phyloP scores from a whole-genome alignment of 2,113 vertebrate species.

The Eulacestoma nigropectus region DNA sequence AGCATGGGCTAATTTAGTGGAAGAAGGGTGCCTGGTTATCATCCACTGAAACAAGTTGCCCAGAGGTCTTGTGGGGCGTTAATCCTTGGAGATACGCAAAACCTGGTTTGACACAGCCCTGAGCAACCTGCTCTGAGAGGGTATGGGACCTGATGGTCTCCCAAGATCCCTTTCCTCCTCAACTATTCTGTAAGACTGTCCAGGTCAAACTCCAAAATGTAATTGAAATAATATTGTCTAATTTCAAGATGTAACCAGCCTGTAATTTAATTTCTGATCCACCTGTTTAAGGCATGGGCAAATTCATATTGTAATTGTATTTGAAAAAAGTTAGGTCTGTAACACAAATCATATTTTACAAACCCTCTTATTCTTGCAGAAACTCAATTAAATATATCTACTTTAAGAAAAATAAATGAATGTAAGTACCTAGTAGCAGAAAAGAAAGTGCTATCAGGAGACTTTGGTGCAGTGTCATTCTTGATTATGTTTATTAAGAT shows the following conservation, averaged over 20 bases:
- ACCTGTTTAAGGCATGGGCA: not conserved
- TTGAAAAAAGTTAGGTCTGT: not conserved
- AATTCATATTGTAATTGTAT: not conserved
- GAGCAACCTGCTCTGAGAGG: not conserved
- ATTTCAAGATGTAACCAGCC: not conserved
- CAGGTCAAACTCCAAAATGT: not conserved
- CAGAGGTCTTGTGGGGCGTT: not conserved
- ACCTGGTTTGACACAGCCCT: not conserved
- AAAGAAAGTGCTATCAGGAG: not conserved
- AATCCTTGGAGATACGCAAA: not conserved
- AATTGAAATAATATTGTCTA: not conserved
- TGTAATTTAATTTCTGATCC: not conserved
- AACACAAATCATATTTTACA: not conserved
- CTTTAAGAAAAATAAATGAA: not conserved
- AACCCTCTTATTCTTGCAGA: not conserved
- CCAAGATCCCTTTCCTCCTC: not conserved
- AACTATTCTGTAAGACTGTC: not conserved
- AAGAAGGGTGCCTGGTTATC: not conserved
- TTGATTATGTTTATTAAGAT: constrained; percentile 42
- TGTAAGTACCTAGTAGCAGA: not conserved
- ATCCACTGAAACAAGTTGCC: not conserved
- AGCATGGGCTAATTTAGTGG: not conserved
- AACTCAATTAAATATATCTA: not conserved
- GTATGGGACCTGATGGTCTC: not conserved
- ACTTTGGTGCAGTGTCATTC: not conserved